Conservation (phyloP, 2,797 vertebrate genomes). For the Garrulus glandarius region DNA sequence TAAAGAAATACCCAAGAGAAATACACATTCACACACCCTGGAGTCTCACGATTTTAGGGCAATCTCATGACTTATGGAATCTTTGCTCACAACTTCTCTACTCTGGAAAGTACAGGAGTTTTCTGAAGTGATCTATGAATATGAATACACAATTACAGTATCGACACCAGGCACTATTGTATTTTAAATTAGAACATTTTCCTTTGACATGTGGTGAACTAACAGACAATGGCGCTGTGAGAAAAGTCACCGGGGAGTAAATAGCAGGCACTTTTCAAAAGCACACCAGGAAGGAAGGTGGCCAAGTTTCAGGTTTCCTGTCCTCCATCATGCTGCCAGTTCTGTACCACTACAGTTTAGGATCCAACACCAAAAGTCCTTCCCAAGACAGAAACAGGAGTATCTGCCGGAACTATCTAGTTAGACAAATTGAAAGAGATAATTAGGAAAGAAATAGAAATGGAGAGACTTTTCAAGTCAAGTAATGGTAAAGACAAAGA, state of each 20-base stretch:
- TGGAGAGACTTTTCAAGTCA: neutral
- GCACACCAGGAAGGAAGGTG: neutral
- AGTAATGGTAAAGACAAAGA: neutral
- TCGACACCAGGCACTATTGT: neutral
- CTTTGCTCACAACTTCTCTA: neutral
- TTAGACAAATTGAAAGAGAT: neutral
- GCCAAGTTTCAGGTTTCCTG: neutral
- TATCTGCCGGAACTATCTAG: neutral
- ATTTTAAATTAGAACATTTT: slow-evolving; percentile 6
- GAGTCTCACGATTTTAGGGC: neutral
- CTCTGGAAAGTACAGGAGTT: neutral
- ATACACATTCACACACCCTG: neutral
- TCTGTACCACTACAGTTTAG: neutral
- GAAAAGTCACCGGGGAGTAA: neutral
- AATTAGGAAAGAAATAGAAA: neutral
- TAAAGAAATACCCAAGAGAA: neutral
- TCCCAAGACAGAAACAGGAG: neutral
- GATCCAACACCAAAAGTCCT: neutral
- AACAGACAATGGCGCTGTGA: neutral
- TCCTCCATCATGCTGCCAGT: neutral
- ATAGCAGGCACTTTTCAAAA: neutral
- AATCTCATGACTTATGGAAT: neutral
- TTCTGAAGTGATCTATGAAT: neutral
- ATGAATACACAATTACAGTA: neutral
- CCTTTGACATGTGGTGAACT: neutral